These are phyloP conservation scores for Paratrypauchen microcephalus DNA, from an alignment of 2,797 vertebrate genomes.

Conservation along the genomic window DNA sequence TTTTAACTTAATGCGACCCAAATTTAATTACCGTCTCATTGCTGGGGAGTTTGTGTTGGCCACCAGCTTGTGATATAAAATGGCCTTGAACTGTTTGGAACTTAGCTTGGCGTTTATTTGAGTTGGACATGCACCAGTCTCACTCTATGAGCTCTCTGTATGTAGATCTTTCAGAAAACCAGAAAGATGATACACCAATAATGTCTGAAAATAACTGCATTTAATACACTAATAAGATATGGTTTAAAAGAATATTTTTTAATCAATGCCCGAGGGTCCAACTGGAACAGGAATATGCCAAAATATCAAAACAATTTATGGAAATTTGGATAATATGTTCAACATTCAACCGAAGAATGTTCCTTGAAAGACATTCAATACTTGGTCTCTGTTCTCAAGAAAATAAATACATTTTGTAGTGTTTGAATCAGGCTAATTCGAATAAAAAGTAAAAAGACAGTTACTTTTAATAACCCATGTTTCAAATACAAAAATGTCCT, in stretches of 20 bases:
- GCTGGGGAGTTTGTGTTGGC: constrained; percentile 67
- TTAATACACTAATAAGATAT: constrained; percentile 38
- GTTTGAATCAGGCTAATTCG: not conserved
- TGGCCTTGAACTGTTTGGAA: constrained; percentile 41
- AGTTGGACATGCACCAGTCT: constrained; percentile 56
- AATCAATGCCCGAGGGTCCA: constrained; percentile 30
- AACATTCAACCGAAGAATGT: constrained; percentile 33
- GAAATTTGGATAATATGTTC: constrained; percentile 7
- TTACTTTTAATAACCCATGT: not conserved
- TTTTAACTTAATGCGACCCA: constrained; percentile 22
- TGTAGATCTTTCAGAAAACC: constrained; percentile 29
- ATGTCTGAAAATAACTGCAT: constrained; percentile 23
- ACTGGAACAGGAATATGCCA: constrained; percentile 12
- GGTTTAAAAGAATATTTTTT: constrained; percentile 41
- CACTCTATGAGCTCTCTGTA: constrained; percentile 63
- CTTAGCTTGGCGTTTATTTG: constrained; percentile 64
- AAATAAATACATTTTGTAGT: constrained; percentile 18
- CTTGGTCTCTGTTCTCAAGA: constrained; percentile 20
- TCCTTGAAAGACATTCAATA: constrained; percentile 36
- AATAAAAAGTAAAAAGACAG: not conserved
- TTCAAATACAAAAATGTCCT: not conserved
- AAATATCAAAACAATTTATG: constrained; percentile 47
- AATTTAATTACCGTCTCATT: constrained; percentile 62
- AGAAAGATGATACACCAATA: constrained; percentile 40
- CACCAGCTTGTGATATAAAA: constrained; percentile 43